Base-by-base conservation (phyloP, 2,113 vertebrate genomes). In the Tychaedon coryphoeus region DNA sequence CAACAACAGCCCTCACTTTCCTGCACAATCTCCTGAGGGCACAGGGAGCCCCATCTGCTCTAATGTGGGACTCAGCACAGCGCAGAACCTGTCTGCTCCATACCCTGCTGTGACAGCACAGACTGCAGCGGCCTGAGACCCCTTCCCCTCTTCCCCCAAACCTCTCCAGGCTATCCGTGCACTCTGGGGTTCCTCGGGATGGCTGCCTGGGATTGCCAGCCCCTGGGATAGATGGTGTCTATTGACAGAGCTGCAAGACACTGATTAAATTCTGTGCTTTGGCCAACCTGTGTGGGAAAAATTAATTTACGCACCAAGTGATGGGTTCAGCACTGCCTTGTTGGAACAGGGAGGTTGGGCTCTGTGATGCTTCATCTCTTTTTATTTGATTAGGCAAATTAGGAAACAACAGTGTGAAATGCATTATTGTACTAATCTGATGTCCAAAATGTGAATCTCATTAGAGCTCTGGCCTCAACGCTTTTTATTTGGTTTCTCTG, bases 321-420 rank as follows among this genome's bases (percentile, higher is more conserved):
- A 96, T 74, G 86, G 62, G 86, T 90, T 96, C 72, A 19, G 75
- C 2, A 10, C 50, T 91, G 87, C 88, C 92, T 92, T 77, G 88
- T 48, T 94, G 91, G 83, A 96, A 86, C 0, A 3, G 69, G 64
- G 79, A 93, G 92, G 94, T 53, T 78, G 95, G 88, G 88, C 83
- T 92, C 34, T 20, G 82, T 90, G 89, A 96, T 93, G 92, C 92
- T 90, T 93, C 86, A 88, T 95, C 86, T 97, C 82, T 86, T 86
- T 83, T 94, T 74, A 96, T 93, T 93, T 91, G 94, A 96, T 96
- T 94, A 94, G 76, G 86, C 83, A 92, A 92, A 97, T 96, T 84
- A 95, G 83, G 92, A 88, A 93, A 97, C 92, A 96, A 90, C 88
- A 74, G 86, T 97, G 91, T 95, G 92, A 96, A 94, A 97, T 94